Percentiles rank a stretch among this genome's conserved stretches.
Evolutionary conservation across 2,888 invertebrate species (phyloP).

Genomic region (Diachrysia chrysitis): DNA sequence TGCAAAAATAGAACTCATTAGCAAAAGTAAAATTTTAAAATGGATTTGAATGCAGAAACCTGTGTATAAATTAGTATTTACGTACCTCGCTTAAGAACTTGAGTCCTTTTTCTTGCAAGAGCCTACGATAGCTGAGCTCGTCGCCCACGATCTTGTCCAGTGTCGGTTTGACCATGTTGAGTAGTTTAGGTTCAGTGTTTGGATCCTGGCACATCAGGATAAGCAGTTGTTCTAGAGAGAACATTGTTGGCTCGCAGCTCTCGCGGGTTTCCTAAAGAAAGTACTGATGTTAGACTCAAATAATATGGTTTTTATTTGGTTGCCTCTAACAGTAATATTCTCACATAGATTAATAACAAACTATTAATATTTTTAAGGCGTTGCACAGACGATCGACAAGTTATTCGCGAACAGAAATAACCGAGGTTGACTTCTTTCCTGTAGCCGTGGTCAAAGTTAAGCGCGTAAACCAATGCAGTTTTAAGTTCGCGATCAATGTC

Average conservation of each 20-base stretch:
- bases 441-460: no score
- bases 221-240: constrained; percentile 95
- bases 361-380: no score
- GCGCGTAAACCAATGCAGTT: no score
- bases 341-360: no score
- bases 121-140: constrained; percentile 33
- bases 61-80: no score
- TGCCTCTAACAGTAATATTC: no score
- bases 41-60: no score
- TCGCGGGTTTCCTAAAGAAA: constrained; percentile 91
- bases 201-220: constrained; percentile 92
- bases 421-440: no score
- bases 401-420: no score
- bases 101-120: constrained; percentile 22
- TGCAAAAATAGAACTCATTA: constrained; percentile 12
- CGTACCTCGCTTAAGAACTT: constrained; percentile 8
- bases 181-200: constrained; percentile 77
- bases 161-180: constrained; percentile 16
- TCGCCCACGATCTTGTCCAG: constrained; percentile 30
- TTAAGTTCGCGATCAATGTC: no score
- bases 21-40: no score
- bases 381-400: no score
- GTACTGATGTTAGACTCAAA: not conserved
- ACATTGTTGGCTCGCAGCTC: constrained; percentile 97
- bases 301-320: not conserved